A percentile compares a stretch with the other conserved stretches of the same genome.
Evolutionary conservation across 1,140 invertebrate genomes (phyloP).

Genomic region (Aporrectodea caliginosa): DNA sequence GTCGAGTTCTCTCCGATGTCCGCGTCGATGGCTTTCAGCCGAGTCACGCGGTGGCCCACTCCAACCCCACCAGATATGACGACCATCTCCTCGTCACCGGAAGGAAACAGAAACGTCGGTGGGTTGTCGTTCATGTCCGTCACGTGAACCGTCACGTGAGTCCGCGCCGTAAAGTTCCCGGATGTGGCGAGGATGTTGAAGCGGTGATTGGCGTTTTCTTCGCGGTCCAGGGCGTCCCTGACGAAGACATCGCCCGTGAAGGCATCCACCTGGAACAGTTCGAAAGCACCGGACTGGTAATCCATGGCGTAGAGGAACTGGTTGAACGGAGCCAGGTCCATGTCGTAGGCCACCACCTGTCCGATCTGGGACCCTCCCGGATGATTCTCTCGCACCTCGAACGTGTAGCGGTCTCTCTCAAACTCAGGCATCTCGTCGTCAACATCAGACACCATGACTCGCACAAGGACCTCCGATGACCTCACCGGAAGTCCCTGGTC

Average conservation of each 20-base stretch:
- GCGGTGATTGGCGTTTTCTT: conserved; percentile 5
- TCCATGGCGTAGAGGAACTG: conserved; percentile 19
- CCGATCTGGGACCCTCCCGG: neutral
- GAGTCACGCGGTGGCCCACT: conserved; percentile 12
- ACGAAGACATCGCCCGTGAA: conserved; percentile 17
- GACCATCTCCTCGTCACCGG: conserved; percentile 13
- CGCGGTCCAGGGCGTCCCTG: conserved; percentile 21
- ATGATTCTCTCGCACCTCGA: conserved; percentile 16
- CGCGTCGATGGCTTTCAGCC: conserved; percentile 19
- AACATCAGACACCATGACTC: conserved; percentile 17
- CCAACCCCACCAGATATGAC: conserved; percentile 13
- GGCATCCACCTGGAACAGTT: conserved; percentile 18
- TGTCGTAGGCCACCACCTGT: conserved; percentile 8
- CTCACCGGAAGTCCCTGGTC: conserved; percentile 11
- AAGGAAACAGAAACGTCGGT: conserved; percentile 24
- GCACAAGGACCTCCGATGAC: conserved; percentile 14
- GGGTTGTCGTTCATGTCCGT: conserved; percentile 31
- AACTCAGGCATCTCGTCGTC: conserved; percentile 30
- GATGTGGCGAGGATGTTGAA: neutral
- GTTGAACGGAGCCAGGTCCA: conserved; percentile 24
- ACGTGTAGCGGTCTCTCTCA: conserved; percentile 23
- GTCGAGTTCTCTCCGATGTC: conserved; percentile 25
- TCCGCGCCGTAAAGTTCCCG: conserved; percentile 39
- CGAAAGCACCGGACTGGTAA: neutral
- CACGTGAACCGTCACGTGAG: conserved; percentile 60